These are phyloP conservation scores for Xyrauchen texanus DNA, from an alignment of 2,113 vertebrate genomes.

Conservation along the genomic window DNA sequence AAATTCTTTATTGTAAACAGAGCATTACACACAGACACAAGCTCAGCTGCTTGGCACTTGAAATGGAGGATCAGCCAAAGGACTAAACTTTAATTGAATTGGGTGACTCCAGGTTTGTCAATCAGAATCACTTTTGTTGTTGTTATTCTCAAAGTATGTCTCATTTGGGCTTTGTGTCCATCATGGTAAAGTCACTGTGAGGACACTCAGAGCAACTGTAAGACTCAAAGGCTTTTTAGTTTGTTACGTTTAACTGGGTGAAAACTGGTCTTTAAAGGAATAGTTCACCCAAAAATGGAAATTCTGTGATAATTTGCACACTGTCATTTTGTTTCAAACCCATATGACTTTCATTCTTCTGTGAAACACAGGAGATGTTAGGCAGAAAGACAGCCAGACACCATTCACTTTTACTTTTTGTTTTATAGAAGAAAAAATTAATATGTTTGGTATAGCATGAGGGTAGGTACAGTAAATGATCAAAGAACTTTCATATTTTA, in stretches of 20 bases:
- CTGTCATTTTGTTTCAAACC: too few relatives aligned
- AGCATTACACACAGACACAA: not conserved
- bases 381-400: too few relatives aligned
- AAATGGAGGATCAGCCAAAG: conserved; percentile 27
- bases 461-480: not conserved
- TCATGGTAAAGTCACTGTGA: not conserved
- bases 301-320: too few relatives aligned
- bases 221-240: not conserved
- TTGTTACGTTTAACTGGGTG: not conserved
- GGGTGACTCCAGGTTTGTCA: not conserved
- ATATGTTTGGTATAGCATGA: not conserved
- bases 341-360: too few relatives aligned
- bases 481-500: not conserved
- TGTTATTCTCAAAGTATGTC: not conserved
- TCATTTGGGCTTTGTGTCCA: conserved; percentile 3
- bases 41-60: conserved; percentile 4
- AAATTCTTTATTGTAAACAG: conserved; percentile 14
- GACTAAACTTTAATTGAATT: conserved; percentile 6
- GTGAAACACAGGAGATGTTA: too few relatives aligned
- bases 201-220: not conserved
- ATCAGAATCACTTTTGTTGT: conserved; percentile 21
- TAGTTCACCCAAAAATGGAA: too few relatives aligned
- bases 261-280: not conserved
- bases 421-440: not conserved
- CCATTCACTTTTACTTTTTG: too few relatives aligned